Evolutionary conservation across 2,113 vertebrate genomes (phyloP).

Genomic region (Nyctereutes procyonoides): DNA sequence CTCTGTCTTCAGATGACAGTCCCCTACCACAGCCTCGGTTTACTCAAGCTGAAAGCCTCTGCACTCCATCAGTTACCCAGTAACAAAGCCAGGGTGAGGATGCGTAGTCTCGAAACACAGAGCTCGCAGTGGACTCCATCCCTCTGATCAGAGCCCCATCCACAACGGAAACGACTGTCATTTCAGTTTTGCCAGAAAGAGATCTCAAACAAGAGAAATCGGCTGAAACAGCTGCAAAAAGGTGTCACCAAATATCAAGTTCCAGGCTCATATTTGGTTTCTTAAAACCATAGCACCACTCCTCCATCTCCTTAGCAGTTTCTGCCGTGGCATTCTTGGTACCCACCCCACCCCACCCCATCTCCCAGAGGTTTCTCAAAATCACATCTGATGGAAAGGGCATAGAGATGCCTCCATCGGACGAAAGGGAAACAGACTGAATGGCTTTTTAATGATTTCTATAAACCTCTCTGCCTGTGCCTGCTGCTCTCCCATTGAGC

Average conservation of each 20-base stretch:
- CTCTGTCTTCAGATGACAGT: background rate
- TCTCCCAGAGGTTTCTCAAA: conserved; percentile 34
- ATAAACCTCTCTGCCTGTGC: background rate
- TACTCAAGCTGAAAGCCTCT: background rate
- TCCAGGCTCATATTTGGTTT: background rate
- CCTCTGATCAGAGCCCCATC: conserved; percentile 15
- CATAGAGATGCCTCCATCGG: background rate
- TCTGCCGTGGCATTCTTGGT: background rate
- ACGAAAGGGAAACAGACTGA: background rate
- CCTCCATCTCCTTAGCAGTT: background rate
- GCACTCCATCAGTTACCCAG: background rate
- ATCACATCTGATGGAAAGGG: background rate
- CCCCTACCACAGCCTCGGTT: background rate
- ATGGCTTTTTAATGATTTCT: background rate
- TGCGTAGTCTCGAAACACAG: background rate
- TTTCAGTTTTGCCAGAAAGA: background rate
- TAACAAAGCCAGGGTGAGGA: background rate
- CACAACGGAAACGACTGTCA: conserved; percentile 52
- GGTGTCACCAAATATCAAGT: background rate
- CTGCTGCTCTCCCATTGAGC: background rate
- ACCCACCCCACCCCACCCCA: background rate
- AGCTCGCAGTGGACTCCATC: background rate
- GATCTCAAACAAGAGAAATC: background rate
- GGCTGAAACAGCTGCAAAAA: background rate
- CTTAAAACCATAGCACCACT: background rate